Percentiles rank a stretch among this genome's conserved stretches.
phyloP scores from a whole-genome alignment of 2,888 invertebrate genomes.

The Dasypogon diadema region DNA sequence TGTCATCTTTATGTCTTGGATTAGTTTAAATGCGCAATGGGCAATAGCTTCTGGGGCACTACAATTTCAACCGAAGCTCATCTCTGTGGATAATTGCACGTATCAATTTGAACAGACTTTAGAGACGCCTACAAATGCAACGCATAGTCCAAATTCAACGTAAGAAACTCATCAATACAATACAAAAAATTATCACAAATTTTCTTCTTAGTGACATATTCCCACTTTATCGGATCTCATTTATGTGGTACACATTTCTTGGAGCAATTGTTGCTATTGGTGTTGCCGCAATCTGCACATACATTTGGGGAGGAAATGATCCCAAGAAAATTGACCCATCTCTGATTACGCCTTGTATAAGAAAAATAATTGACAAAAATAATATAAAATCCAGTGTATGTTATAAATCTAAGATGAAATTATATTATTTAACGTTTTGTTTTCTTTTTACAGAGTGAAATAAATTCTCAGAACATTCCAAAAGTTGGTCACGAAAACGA shows the following conservation, averaged over 20 bases:
- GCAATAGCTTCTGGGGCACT: constrained; percentile 75
- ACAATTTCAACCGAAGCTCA: constrained; percentile 75
- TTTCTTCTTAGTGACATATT: constrained; percentile 62
- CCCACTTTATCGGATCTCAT: constrained; percentile 77
- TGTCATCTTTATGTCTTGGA: constrained; percentile 72
- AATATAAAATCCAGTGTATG: not conserved
- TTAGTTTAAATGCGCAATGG: constrained; percentile 74
- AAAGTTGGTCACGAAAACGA: constrained; percentile 9
- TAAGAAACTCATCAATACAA: constrained; percentile 57
- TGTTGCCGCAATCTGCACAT: constrained; percentile 65
- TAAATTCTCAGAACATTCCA: constrained; percentile 25
- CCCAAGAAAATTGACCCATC: constrained; percentile 72
- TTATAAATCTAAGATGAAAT: not conserved
- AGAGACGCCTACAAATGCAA: constrained; percentile 55
- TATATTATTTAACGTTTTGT: not conserved
- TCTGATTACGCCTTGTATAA: constrained; percentile 74
- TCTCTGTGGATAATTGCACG: constrained; percentile 74
- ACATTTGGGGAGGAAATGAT: constrained; percentile 69
- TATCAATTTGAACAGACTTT: constrained; percentile 71
- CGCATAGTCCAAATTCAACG: constrained; percentile 57
- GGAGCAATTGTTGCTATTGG: constrained; percentile 72
- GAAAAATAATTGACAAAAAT: constrained; percentile 59
- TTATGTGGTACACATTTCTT: constrained; percentile 82
- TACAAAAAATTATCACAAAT: not conserved
- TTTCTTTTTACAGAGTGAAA: constrained; percentile 24